Evolutionary conservation across 2,797 vertebrate species (phyloP).

Genomic region (Halcyon smyrnensis): DNA sequence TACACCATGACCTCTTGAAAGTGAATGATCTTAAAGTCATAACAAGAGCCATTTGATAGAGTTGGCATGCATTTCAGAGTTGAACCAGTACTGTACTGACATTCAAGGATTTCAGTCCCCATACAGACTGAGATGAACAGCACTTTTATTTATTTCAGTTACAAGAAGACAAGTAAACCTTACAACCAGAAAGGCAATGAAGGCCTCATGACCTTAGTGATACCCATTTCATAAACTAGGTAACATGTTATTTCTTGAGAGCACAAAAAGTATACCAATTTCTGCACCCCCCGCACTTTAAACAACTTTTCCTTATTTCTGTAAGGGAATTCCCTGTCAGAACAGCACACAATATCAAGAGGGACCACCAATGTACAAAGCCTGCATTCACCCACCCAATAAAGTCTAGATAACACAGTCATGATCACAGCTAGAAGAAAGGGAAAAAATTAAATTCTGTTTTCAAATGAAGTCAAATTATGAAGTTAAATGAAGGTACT

Average conservation of each 20-base stretch:
- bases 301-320: constrained; percentile 76
- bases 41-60: neutral
- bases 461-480: constrained; percentile 73
- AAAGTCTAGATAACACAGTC: constrained; percentile 28
- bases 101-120: constrained; percentile 82
- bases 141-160: constrained; percentile 82
- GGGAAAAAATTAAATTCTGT: constrained; percentile 21
- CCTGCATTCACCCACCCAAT: neutral
- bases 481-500: constrained; percentile 1
- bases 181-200: constrained; percentile 83
- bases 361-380: constrained; percentile 30
- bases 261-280: constrained; percentile 69
- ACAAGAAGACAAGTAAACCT: constrained; percentile 83
- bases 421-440: constrained; percentile 25
- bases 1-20: neutral
- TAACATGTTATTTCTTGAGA: constrained; percentile 76
- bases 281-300: constrained; percentile 27
- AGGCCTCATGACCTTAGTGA: constrained; percentile 79
- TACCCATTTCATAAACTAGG: constrained; percentile 77
- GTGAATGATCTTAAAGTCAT: neutral
- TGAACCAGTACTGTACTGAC: constrained; percentile 38
- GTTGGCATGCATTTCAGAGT: neutral
- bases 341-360: constrained; percentile 45
- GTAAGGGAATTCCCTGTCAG: constrained; percentile 52
- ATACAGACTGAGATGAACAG: constrained; percentile 82